Percentiles rank a stretch among this genome's conserved stretches.
Evolutionary conservation across 2,113 vertebrate genomes (phyloP).

Genomic region (Sinocyclocheilus grahami): DNA sequence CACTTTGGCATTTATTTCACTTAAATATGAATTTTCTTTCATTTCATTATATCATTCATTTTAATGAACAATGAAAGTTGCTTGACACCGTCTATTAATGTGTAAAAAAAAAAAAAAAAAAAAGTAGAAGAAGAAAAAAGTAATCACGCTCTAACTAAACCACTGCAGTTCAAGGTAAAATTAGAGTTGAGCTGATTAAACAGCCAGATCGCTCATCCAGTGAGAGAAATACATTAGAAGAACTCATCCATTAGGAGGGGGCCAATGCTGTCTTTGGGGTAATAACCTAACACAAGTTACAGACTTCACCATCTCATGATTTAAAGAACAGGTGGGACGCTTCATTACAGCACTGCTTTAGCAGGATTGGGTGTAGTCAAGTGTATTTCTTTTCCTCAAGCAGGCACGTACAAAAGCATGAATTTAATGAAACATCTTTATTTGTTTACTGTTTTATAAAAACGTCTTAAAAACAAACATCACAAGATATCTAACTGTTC

Average conservation of each 20-base stretch:
- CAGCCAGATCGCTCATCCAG: not conserved
- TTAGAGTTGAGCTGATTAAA: conserved; percentile 18
- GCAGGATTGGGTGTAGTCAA: not conserved
- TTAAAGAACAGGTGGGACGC: not conserved
- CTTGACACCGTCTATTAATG: conserved; percentile 6
- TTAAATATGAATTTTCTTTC: conserved; percentile 12
- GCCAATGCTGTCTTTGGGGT: not conserved
- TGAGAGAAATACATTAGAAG: conserved; percentile 3
- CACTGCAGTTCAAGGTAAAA: conserved; percentile 1
- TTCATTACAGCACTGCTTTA: not conserved
- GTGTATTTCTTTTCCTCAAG: not conserved
- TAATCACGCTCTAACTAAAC: not conserved
- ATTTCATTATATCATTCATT: not conserved
- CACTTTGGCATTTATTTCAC: not conserved
- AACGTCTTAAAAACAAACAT: too few relatives aligned
- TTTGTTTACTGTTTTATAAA: not conserved
- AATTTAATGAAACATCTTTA: not conserved
- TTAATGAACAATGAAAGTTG: conserved; percentile 27
- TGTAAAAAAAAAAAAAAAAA: not conserved
- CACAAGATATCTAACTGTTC: too few relatives aligned
- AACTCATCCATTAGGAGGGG: conserved; percentile 22
- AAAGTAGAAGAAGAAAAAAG: not conserved
- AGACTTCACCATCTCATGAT: not conserved
- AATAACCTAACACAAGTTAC: conserved; percentile 6
- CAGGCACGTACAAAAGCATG: not conserved